Conservation (phyloP, 2,888 invertebrate genomes). For the Palloptera scutellata region DNA sequence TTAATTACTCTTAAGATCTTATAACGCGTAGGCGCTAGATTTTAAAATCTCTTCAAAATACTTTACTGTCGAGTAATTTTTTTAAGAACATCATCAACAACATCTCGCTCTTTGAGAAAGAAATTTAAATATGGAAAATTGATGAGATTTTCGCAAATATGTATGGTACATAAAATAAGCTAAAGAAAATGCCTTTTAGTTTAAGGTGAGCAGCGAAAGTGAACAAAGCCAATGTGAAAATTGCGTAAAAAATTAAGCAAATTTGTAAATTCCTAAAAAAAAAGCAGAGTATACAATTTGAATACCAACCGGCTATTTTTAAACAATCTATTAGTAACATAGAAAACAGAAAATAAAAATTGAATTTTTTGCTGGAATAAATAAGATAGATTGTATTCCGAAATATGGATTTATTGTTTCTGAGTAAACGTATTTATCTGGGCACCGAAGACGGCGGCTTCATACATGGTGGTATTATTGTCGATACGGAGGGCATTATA, state of each 20-base stretch:
- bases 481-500: conserved; percentile 69
- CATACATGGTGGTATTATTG: conserved; percentile 70
- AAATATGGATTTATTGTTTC: conserved; percentile 61
- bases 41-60: neutral
- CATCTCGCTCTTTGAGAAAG: too few species aligned
- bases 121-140: too few species aligned
- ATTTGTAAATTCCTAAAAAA: too few species aligned
- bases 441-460: conserved; percentile 64
- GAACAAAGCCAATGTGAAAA: neutral
- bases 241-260: neutral
- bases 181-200: too few species aligned
- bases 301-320: too few species aligned
- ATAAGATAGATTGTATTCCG: neutral
- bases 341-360: too few species aligned
- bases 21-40: neutral
- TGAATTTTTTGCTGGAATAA: conserved; percentile 3
- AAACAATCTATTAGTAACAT: too few species aligned
- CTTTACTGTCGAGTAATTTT: neutral
- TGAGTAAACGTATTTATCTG: conserved; percentile 66
- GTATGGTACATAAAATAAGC: too few species aligned
- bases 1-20: too few species aligned
- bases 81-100: neutral
- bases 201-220: neutral
- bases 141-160: too few species aligned
- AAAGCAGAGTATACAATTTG: too few species aligned